Evolutionary conservation across 2,113 vertebrate genomes (phyloP).

Genomic region (Gobius niger): DNA sequence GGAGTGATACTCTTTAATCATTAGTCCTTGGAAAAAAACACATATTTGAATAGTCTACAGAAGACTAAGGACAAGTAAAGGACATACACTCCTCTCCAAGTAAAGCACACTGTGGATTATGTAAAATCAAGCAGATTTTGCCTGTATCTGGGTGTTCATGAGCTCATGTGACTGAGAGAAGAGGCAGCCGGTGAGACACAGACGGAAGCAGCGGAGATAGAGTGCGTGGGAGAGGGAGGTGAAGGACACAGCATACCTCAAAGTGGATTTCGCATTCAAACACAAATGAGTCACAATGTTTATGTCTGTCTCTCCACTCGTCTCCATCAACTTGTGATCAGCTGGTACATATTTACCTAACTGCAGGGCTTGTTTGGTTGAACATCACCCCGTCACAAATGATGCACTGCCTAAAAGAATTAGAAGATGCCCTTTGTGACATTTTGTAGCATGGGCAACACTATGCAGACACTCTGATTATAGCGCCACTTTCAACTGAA

Average conservation of each 20-base stretch:
- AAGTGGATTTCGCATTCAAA: conserved; percentile 5
- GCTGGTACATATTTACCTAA: neutral
- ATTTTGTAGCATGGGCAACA: too few relatives aligned
- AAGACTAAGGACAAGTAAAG: conserved; percentile 39
- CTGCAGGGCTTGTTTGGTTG: too few relatives aligned
- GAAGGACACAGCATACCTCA: conserved; percentile 16
- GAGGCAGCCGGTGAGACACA: conserved; percentile 14
- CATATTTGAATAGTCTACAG: conserved; percentile 43
- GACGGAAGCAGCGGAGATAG: conserved; percentile 1
- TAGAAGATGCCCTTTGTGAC: too few relatives aligned
- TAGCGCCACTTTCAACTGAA: too few relatives aligned
- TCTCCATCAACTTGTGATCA: neutral
- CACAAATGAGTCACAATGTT: neutral
- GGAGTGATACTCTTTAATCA: conserved; percentile 47
- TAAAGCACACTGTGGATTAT: conserved; percentile 22
- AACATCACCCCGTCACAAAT: too few relatives aligned
- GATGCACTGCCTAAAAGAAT: too few relatives aligned
- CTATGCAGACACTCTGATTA: too few relatives aligned
- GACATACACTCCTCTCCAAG: conserved; percentile 9
- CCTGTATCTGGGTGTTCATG: conserved; percentile 37
- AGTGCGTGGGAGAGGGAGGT: conserved; percentile 16
- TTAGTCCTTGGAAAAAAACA: conserved; percentile 51
- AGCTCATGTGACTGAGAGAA: conserved; percentile 33
- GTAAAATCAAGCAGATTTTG: conserved; percentile 34
- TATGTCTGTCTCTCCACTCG: neutral